These are phyloP conservation scores for Drosophila meridiana DNA, from an alignment of 2,888 invertebrate species.

Conservation along the genomic window DNA sequence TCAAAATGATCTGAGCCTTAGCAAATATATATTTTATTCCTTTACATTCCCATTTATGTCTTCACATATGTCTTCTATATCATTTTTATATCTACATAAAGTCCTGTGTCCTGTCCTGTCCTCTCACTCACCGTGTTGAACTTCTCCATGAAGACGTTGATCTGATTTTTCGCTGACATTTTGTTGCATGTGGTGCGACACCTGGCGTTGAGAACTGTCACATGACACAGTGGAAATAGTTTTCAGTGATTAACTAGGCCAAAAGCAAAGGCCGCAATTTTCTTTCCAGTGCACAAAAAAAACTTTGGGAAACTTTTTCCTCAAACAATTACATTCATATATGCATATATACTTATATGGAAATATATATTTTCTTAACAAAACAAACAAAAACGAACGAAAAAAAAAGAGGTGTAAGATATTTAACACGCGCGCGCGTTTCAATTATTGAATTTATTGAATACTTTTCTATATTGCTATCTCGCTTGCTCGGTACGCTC, in stretches of 20 bases:
- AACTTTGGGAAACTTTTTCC: slow-evolving; percentile 5
- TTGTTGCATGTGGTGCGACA: slow-evolving; percentile 47
- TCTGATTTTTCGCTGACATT: slow-evolving; percentile 90
- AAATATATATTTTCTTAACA: slow-evolving; percentile 1
- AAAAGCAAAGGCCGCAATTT: slow-evolving; percentile 15
- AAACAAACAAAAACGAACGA: slow-evolving; percentile 9
- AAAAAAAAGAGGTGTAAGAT: background rate
- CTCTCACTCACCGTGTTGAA: slow-evolving; percentile 89
- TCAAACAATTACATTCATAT: slow-evolving; percentile 1
- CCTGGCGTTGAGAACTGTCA: slow-evolving; percentile 47
- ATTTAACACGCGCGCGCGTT: slow-evolving; percentile 59
- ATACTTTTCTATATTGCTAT: slow-evolving; percentile 14
- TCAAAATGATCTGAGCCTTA: too few relatives aligned
- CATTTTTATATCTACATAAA: background rate
- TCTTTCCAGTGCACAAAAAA: slow-evolving; percentile 30
- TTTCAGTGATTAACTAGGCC: slow-evolving; percentile 7
- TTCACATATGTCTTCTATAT: background rate
- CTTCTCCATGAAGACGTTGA: slow-evolving; percentile 90
- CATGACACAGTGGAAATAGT: slow-evolving; percentile 38
- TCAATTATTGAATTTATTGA: slow-evolving; percentile 10
- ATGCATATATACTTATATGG: background rate
- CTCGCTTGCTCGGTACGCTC: slow-evolving; percentile 14
- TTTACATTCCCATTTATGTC: background rate
- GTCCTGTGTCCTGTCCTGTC: background rate
- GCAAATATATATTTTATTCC: too few relatives aligned